A percentile compares a stretch with the other conserved stretches of the same genome.
These are phyloP conservation scores for Pelmatolapia mariae DNA, from an alignment of 2,113 vertebrate species.

Conservation along the genomic window DNA sequence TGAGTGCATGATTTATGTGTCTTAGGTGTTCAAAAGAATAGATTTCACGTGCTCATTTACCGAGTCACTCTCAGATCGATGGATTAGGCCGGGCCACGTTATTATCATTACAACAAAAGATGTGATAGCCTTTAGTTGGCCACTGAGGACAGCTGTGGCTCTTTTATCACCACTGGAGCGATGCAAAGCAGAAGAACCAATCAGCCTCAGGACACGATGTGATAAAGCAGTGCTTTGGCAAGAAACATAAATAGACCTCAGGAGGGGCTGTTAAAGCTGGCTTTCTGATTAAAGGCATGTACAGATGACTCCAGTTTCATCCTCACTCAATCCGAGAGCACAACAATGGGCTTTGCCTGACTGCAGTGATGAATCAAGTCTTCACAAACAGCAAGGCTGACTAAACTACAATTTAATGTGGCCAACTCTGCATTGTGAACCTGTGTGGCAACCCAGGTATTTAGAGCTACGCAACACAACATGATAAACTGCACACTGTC, in stretches of 20 bases:
- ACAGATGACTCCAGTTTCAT: neutral
- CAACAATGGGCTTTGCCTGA: neutral
- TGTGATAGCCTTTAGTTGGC: constrained; percentile 7
- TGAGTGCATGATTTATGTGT: neutral
- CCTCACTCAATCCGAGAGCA: neutral
- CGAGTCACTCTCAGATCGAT: constrained; percentile 3
- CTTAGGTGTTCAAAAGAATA: neutral
- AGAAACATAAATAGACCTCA: constrained; percentile 18
- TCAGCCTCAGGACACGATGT: neutral
- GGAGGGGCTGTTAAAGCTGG: neutral
- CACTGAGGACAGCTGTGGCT: neutral
- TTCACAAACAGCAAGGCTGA: neutral
- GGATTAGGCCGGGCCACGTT: neutral
- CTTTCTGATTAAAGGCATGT: neutral
- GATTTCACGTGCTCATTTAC: constrained; percentile 10
- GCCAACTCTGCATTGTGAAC: neutral
- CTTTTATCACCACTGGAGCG: constrained; percentile 16
- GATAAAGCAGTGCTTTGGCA: constrained; percentile 24
- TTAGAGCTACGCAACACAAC: neutral
- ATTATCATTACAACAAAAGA: constrained; percentile 17
- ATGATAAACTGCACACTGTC: neutral
- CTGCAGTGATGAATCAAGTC: neutral
- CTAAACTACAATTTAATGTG: neutral
- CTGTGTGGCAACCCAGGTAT: neutral
- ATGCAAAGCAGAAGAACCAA: neutral